Conservation (phyloP, 2,113 vertebrate species). For the Micromys minutus region DNA sequence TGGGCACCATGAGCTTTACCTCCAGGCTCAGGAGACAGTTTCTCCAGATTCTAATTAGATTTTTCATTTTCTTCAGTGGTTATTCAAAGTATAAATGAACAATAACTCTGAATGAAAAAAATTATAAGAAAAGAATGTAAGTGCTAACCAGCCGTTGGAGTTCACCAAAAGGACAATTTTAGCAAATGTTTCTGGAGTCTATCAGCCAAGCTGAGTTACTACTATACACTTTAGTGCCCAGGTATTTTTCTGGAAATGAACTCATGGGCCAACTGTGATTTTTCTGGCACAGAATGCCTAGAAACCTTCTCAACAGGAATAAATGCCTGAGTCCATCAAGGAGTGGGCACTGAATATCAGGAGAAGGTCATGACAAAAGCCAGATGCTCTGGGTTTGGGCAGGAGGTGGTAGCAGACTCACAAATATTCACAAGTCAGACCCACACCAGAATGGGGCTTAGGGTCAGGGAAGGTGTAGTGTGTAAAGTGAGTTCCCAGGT, state of each 20-base stretch:
- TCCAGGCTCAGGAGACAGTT: not conserved
- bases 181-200: not conserved
- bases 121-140: not conserved
- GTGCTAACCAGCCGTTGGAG: not conserved
- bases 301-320: slow-evolving; percentile 2
- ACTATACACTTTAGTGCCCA: not conserved
- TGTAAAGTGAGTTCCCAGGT: not conserved
- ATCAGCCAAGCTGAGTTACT: not conserved
- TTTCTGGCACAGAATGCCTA: not conserved
- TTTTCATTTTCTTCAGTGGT: not conserved
- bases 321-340: not conserved
- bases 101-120: not conserved
- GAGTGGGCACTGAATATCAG: not conserved
- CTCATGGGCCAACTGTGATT: not conserved
- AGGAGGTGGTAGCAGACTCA: not conserved
- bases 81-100: not conserved
- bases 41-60: not conserved
- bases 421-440: not conserved
- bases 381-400: not conserved
- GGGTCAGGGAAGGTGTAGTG: not conserved
- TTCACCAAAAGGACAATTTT: slow-evolving; percentile 5
- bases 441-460: fast-evolving
- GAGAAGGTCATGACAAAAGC: not conserved
- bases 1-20: not conserved
- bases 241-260: slow-evolving; percentile 26